Evolutionary conservation across 1,140 invertebrate species (phyloP).

Genomic region (Diabrotica undecimpunctata): DNA sequence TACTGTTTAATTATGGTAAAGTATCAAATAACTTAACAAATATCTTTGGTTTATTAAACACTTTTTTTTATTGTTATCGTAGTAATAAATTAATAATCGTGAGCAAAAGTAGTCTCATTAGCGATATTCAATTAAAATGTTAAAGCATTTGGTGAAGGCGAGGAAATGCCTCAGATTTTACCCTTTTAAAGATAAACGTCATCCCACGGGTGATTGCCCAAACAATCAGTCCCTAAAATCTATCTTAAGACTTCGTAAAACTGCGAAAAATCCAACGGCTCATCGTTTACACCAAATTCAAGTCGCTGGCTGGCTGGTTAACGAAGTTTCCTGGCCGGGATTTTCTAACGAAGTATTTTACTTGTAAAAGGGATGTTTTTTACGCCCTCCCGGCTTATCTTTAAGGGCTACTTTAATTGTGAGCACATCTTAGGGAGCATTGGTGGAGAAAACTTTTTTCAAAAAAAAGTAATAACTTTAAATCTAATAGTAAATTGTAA

Average conservation of each 20-base stretch:
- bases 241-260: slow-evolving; percentile 26
- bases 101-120: too few species aligned
- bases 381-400: slow-evolving; percentile 45
- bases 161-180: slow-evolving; percentile 28
- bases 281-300: slow-evolving; percentile 39
- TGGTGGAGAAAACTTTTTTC: too few species aligned
- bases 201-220: slow-evolving; percentile 37
- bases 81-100: too few species aligned
- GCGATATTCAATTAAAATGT: slow-evolving; percentile 31
- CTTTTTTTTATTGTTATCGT: too few species aligned
- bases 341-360: slow-evolving; percentile 39
- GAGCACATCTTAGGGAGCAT: slow-evolving; percentile 34
- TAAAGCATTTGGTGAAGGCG: slow-evolving; percentile 35
- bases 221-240: slow-evolving; percentile 36
- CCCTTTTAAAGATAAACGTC: slow-evolving; percentile 42
- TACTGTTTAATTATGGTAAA: too few species aligned
- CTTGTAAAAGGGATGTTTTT: slow-evolving; percentile 43
- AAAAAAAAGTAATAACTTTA: too few species aligned
- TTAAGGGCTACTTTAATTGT: slow-evolving; percentile 48
- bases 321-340: slow-evolving; percentile 40
- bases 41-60: too few species aligned
- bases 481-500: too few species aligned
- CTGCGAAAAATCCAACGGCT: slow-evolving; percentile 37
- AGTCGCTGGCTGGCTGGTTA: slow-evolving; percentile 24
- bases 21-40: too few species aligned